Base-by-base conservation (phyloP, 2,113 vertebrate genomes). In the Natator depressus region DNA sequence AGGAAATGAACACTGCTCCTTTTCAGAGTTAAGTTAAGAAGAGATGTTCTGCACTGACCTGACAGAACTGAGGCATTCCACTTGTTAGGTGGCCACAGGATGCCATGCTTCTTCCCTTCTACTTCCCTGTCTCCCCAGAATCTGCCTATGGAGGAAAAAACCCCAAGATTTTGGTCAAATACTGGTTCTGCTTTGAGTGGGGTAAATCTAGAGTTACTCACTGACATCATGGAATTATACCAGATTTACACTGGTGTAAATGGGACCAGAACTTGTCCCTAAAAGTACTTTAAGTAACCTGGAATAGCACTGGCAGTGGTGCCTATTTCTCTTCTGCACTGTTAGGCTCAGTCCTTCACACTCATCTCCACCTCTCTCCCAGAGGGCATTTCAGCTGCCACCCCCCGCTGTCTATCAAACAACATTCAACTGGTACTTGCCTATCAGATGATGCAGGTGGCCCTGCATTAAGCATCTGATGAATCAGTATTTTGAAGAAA, bases 351-450 rank as follows among this genome's bases (percentile, higher is more conserved):
- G 62, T 65, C 16, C 35, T 35, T 17, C 31, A 16, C 59, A 31
- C 1, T 54, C 46, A 79, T 1, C 5, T 8, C 50, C 16, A 3
- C 4, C n/a, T 38, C 31, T 27, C 14, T 19, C 55, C 65, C 11
- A 13, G 5, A 1, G 0, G 0, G 1, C 20, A 25, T 51, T 54
- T 78, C 72, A 62, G 31, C 0, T 0, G 53, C 19, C 22, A 35
- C 29, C 57, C 59, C 10, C 22, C 4, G 27, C 22, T 79, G 7
- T 79, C 76, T 25, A 42, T 49, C 19, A 79, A 75, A n/a, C 1
- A 1, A 59, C 75, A 38, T 84, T 85, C 49, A 88, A 25, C 42
- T 55, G 31, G 19, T 27, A 55, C 5, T n/a, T 46, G 1, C 1
- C 4, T 5, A 5, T 25, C 88, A 72, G 47, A 72, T 79, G 50